These are phyloP conservation scores for Paraplagusia blochii DNA, from an alignment of 2,113 vertebrate species.

Conservation along the genomic window DNA sequence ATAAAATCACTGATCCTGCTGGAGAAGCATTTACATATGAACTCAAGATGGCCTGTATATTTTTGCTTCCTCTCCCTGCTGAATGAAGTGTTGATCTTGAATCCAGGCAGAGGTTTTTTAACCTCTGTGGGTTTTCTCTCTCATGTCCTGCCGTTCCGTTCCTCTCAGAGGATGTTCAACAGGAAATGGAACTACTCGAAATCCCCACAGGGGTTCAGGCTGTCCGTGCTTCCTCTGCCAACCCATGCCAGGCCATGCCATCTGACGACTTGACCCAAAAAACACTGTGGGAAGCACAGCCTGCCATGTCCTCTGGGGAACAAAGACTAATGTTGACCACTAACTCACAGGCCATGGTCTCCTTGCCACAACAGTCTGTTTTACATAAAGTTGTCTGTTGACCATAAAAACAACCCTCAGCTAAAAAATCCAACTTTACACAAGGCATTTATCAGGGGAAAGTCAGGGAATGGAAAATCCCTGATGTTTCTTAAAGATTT, in stretches of 20 bases:
- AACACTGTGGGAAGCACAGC: slow-evolving; percentile 62
- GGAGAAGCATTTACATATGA: neutral
- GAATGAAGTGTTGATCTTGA: neutral
- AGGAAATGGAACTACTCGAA: slow-evolving; percentile 63
- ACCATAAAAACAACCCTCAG: too few relatives aligned
- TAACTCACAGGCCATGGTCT: slow-evolving; percentile 8
- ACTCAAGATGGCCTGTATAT: neutral
- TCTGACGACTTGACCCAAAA: slow-evolving; percentile 32
- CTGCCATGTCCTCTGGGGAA: slow-evolving; percentile 38
- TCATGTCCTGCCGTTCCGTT: slow-evolving; percentile 34
- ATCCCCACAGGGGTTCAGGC: slow-evolving; percentile 44
- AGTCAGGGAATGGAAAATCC: too few relatives aligned
- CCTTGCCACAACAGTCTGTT: neutral
- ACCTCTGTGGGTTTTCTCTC: slow-evolving; percentile 21
- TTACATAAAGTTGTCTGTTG: neutral
- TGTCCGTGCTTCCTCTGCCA: slow-evolving; percentile 60
- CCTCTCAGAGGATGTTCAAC: slow-evolving; percentile 58
- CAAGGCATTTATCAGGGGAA: too few relatives aligned
- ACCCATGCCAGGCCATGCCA: slow-evolving; percentile 40
- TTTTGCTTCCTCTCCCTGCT: neutral
- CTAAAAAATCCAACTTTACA: too few relatives aligned
- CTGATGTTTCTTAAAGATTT: too few relatives aligned
- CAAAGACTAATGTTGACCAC: slow-evolving; percentile 5
- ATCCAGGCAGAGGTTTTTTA: slow-evolving; percentile 4
- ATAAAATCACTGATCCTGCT: too few relatives aligned